Evolutionary conservation across 2,113 vertebrate species (phyloP).

Genomic region (Hyaena hyaena): DNA sequence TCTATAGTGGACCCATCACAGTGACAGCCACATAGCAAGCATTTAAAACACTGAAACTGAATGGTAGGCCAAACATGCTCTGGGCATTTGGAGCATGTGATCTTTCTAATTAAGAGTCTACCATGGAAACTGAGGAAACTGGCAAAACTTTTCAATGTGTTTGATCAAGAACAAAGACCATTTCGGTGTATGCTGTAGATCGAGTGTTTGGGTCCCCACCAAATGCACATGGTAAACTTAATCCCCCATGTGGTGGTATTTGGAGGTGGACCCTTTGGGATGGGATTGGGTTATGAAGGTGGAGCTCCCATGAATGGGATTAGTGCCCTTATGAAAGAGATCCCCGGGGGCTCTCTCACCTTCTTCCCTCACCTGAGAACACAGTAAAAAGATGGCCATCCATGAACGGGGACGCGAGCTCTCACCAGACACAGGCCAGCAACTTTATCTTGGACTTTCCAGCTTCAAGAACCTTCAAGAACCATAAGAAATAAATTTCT

Average conservation of each 20-base stretch:
- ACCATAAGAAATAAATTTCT: neutral
- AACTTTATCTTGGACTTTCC: neutral
- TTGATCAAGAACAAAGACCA: neutral
- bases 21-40: neutral
- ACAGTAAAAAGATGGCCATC: neutral
- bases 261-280: neutral
- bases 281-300: neutral
- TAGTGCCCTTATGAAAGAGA: neutral
- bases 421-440: neutral
- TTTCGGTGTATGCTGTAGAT: neutral
- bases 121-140: neutral
- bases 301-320: neutral
- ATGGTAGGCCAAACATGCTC: neutral
- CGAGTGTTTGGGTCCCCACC: neutral
- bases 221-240: neutral
- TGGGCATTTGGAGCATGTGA: neutral
- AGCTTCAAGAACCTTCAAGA: neutral
- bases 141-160: neutral
- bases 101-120: neutral
- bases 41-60: neutral
- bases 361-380: neutral
- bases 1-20: neutral
- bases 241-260: neutral
- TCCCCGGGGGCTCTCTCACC: neutral
- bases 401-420: neutral